Percentiles rank a stretch among this genome's conserved stretches.
Conservation (phyloP, 2,888 invertebrate species). For the Pristionchus entomophagus region DNA sequence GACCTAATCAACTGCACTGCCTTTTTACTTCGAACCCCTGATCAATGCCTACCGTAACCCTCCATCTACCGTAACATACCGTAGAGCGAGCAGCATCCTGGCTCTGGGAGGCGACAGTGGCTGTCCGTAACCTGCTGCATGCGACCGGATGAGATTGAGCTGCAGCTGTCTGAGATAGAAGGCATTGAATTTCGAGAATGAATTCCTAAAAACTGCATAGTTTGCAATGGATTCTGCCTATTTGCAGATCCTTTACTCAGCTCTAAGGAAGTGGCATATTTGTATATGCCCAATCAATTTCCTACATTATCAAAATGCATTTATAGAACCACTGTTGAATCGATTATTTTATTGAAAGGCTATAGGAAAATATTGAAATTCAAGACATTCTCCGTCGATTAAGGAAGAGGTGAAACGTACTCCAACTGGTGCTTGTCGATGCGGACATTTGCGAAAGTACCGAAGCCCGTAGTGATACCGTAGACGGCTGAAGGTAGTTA, state of each 20-base stretch:
- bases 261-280: background rate
- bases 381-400: too few relatives aligned
- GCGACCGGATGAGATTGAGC: constrained; percentile 82
- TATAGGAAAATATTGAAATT: too few relatives aligned
- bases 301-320: too few relatives aligned
- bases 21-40: too few relatives aligned
- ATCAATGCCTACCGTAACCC: background rate
- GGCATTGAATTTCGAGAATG: too few relatives aligned
- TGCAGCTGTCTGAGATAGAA: constrained; percentile 78
- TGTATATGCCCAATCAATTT: too few relatives aligned
- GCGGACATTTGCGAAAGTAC: constrained; percentile 81
- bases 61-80: too few relatives aligned
- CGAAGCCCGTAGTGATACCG: constrained; percentile 83
- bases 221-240: background rate
- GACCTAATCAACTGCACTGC: too few relatives aligned
- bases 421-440: constrained; percentile 80
- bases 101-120: constrained; percentile 81
- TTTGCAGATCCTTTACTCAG: background rate
- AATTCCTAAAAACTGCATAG: too few relatives aligned
- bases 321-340: too few relatives aligned
- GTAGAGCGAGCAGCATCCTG: constrained; percentile 82
- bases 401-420: constrained; percentile 76
- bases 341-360: too few relatives aligned
- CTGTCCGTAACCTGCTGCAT: constrained; percentile 83
- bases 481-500: constrained; percentile 79